These are phyloP conservation scores for Eciton burchellii DNA, from an alignment of 1,140 invertebrate genomes.

Conservation along the genomic window DNA sequence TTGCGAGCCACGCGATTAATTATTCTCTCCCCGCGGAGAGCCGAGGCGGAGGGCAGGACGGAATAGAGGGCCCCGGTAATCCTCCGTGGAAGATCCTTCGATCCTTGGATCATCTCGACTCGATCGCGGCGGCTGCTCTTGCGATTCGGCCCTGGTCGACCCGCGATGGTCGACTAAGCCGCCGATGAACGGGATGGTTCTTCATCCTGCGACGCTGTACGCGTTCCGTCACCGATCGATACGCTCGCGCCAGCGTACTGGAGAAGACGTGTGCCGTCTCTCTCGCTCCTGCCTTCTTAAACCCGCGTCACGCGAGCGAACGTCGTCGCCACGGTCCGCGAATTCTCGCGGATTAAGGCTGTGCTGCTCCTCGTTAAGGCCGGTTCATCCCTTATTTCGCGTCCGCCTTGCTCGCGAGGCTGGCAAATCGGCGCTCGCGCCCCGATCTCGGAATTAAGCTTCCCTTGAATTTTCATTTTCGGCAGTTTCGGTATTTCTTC, in stretches of 20 bases:
- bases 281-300: conserved; percentile 26
- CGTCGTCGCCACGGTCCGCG: conserved; percentile 4
- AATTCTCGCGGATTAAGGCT: conserved; percentile 35
- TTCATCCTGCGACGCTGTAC: conserved; percentile 72
- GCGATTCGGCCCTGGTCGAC: conserved; percentile 51
- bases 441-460: conserved; percentile 1
- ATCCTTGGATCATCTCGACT: conserved; percentile 43
- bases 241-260: conserved; percentile 74
- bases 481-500: not conserved
- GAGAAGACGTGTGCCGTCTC: conserved; percentile 52
- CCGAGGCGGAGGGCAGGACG: not conserved
- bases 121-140: conserved; percentile 39
- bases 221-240: conserved; percentile 68
- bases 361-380: conserved; percentile 9
- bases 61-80: conserved; percentile 12
- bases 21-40: not conserved
- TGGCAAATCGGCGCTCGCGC: not conserved
- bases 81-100: not conserved
- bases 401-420: not conserved
- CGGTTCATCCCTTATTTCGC: not conserved
- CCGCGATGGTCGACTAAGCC: conserved; percentile 74
- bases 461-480: not conserved
- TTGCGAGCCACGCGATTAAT: conserved; percentile 47
- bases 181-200: conserved; percentile 63
- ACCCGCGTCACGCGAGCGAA: conserved; percentile 44